Conservation (phyloP, 2,888 invertebrate species). For the Nemurella pictetii region DNA sequence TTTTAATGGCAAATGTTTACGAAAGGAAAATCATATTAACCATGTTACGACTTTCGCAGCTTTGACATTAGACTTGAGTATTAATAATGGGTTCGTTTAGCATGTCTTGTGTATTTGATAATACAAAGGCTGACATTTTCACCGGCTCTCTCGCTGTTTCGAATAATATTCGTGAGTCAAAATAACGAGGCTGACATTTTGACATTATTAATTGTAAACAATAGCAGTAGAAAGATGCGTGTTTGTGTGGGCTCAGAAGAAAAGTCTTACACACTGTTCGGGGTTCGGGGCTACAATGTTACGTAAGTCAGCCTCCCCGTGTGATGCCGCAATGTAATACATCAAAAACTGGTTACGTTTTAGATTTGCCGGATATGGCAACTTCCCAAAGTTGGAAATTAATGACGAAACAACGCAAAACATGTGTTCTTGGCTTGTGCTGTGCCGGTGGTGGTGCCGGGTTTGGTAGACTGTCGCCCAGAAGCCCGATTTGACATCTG, state of each 20-base stretch:
- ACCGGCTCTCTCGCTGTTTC: neutral
- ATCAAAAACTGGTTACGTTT: neutral
- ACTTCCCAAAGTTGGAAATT: neutral
- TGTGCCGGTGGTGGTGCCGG: neutral
- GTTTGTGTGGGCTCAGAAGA: neutral
- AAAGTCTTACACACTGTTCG: neutral
- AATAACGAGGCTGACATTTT: conserved; percentile 6
- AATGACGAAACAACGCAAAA: neutral
- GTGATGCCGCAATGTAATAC: neutral
- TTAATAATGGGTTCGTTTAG: conserved; percentile 18
- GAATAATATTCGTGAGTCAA: neutral
- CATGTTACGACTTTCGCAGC: neutral
- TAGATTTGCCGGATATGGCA: neutral
- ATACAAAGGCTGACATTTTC: conserved; percentile 20
- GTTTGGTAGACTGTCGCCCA: neutral
- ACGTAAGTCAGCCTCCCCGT: neutral
- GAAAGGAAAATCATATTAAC: neutral
- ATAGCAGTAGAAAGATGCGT: neutral
- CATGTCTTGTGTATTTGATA: neutral
- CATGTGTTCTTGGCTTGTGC: neutral
- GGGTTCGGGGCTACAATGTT: neutral
- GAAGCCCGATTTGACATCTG: neutral
- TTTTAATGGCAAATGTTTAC: neutral
- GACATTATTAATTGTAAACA: conserved; percentile 13
- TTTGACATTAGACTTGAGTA: neutral